phyloP scores from a whole-genome alignment of 2,888 invertebrate species.

The Callyntrura guangdongensis region DNA sequence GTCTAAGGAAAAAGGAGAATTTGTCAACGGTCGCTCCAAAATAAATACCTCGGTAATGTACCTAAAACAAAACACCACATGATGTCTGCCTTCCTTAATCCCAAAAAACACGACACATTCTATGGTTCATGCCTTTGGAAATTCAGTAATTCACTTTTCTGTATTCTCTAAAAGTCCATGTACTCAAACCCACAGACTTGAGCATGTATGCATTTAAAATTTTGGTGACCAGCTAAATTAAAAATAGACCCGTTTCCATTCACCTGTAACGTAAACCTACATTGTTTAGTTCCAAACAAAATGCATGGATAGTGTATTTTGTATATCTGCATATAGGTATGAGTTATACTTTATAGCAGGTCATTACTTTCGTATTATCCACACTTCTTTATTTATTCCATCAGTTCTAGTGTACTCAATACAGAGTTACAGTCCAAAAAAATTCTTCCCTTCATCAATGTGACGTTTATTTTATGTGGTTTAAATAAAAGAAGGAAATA shows the following conservation, averaged over 20 bases:
- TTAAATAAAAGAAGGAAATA: constrained; percentile 21
- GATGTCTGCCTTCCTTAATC: not conserved
- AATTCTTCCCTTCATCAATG: not conserved
- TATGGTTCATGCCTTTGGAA: not conserved
- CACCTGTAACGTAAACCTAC: constrained; percentile 37
- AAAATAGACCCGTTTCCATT: constrained; percentile 34
- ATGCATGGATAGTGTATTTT: not conserved
- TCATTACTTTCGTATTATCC: not conserved
- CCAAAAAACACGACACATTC: not conserved
- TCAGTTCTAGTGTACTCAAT: not conserved
- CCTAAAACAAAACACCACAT: constrained; percentile 34
- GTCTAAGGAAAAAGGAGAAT: constrained; percentile 19
- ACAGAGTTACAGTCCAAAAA: not conserved
- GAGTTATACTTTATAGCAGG: not conserved
- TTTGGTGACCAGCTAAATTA: not conserved
- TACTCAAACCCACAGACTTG: not conserved
- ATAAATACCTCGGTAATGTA: constrained; percentile 6
- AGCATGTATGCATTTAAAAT: not conserved
- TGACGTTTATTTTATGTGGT: not conserved
- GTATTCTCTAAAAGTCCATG: not conserved
- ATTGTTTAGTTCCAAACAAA: not conserved
- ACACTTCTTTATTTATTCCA: not conserved
- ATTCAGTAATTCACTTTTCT: not conserved
- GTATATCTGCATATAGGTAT: not conserved
- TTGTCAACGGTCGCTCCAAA: constrained; percentile 66